A percentile compares a stretch with the other conserved stretches of the same genome.
phyloP scores from a whole-genome alignment of 1,140 invertebrate species.

The Trichonephila clavata region DNA sequence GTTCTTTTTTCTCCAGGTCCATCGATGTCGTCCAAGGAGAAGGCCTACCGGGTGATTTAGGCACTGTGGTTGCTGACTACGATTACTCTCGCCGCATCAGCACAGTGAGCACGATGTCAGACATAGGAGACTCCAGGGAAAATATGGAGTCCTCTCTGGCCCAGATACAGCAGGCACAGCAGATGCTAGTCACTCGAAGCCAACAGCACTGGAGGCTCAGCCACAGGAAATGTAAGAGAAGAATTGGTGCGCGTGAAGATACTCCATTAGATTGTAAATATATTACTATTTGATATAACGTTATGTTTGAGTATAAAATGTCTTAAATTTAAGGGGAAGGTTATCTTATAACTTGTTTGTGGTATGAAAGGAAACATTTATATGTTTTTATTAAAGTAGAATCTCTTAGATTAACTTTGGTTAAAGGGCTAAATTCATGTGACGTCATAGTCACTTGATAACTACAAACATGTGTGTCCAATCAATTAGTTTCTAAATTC shows the following conservation, averaged over 20 bases:
- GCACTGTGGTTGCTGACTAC: constrained; percentile 77
- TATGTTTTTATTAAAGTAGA: too few relatives aligned
- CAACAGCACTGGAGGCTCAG: constrained; percentile 80
- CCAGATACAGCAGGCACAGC: constrained; percentile 77
- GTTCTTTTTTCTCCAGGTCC: not conserved
- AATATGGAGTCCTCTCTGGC: constrained; percentile 66
- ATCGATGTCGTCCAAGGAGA: constrained; percentile 30
- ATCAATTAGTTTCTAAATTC: too few relatives aligned
- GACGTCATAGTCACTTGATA: too few relatives aligned
- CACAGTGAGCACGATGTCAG: constrained; percentile 80
- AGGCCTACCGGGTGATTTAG: constrained; percentile 82
- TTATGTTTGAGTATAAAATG: too few relatives aligned
- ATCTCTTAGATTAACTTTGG: too few relatives aligned
- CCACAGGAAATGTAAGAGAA: constrained; percentile 79
- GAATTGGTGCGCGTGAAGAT: not conserved
- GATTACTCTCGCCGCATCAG: constrained; percentile 80
- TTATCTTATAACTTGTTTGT: too few relatives aligned
- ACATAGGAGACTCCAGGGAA: constrained; percentile 78
- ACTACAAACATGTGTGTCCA: too few relatives aligned
- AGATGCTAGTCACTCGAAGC: constrained; percentile 66
- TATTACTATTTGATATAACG: too few relatives aligned
- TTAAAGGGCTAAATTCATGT: too few relatives aligned
- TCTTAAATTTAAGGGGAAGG: too few relatives aligned
- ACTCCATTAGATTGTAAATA: too few relatives aligned
- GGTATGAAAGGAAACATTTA: too few relatives aligned